Percentiles rank a stretch among this genome's conserved stretches.
Conservation (phyloP, 1,140 invertebrate genomes). For the Drosophila ambigua region DNA sequence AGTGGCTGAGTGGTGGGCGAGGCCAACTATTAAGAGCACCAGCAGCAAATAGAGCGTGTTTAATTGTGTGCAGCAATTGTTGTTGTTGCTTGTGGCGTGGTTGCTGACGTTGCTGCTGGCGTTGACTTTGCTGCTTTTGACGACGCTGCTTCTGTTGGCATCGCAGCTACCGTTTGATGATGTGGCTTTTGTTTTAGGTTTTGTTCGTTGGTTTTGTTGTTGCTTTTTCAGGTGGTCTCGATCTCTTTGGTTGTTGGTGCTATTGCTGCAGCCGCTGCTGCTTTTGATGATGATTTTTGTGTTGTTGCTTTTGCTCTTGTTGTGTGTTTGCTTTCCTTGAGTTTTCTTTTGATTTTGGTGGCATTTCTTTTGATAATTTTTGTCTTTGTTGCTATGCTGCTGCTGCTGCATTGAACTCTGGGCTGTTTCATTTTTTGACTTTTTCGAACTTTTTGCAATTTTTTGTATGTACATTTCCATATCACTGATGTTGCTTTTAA, state of each 20-base stretch:
- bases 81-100: constrained; percentile 22
- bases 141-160: constrained; percentile 15
- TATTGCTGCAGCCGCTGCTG: constrained; percentile 32
- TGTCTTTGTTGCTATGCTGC: constrained; percentile 7
- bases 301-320: constrained; percentile 16
- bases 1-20: constrained; percentile 24
- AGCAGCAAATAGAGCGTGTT: constrained; percentile 54
- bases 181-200: constrained; percentile 7
- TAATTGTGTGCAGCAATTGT: constrained; percentile 37
- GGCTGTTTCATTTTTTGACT: constrained; percentile 59
- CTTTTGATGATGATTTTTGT: constrained; percentile 1
- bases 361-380: constrained; percentile 69
- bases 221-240: constrained; percentile 74
- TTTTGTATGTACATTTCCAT: constrained; percentile 76
- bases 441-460: constrained; percentile 63
- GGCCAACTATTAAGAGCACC: constrained; percentile 46
- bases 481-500: constrained; percentile 61
- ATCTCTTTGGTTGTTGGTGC: constrained; percentile 57
- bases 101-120: constrained; percentile 7
- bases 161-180: constrained; percentile 19
- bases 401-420: constrained; percentile 60
- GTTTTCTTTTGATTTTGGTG: constrained; percentile 76
- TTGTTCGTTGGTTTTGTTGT: constrained; percentile 70
- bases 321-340: constrained; percentile 46
- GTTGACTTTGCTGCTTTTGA: constrained; percentile 36